phyloP scores from a whole-genome alignment of 1,140 invertebrate genomes.

The Aphelenchoides besseyi region DNA sequence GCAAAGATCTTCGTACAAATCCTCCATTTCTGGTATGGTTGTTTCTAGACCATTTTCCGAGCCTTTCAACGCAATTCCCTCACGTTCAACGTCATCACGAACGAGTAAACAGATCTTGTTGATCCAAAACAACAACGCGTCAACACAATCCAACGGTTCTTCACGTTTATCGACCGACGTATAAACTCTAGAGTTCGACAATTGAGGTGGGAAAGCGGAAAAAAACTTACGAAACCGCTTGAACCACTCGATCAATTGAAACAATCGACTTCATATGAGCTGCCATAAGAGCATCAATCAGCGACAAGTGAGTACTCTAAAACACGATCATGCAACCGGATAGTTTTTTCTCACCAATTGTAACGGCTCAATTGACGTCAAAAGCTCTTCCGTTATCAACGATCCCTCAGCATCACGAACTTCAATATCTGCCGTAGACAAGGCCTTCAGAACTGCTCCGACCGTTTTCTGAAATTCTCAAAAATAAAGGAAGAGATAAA shows the following conservation, averaged over 20 bases:
- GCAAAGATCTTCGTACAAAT: constrained; percentile 74
- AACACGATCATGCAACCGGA: too few species aligned
- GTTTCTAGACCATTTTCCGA: constrained; percentile 29
- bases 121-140: constrained; percentile 71
- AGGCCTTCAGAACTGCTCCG: constrained; percentile 77
- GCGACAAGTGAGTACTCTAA: constrained; percentile 87
- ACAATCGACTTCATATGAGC: constrained; percentile 89
- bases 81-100: constrained; percentile 58
- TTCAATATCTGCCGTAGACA: constrained; percentile 84
- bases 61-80: constrained; percentile 36
- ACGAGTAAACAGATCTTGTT: constrained; percentile 61
- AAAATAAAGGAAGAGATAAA: constrained; percentile 21
- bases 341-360: constrained; percentile 83
- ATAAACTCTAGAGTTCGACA: constrained; percentile 63
- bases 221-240: constrained; percentile 69
- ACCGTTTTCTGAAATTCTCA: constrained; percentile 67
- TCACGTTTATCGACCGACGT: constrained; percentile 65
- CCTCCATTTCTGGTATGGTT: constrained; percentile 66
- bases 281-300: constrained; percentile 93
- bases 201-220: too few species aligned
- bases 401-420: constrained; percentile 78
- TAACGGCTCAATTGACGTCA: constrained; percentile 90
- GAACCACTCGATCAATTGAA: constrained; percentile 78
- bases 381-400: constrained; percentile 86
- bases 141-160: constrained; percentile 75